These are phyloP conservation scores for Schizaphis graminum DNA, from an alignment of 2,888 invertebrate species.

Conservation along the genomic window DNA sequence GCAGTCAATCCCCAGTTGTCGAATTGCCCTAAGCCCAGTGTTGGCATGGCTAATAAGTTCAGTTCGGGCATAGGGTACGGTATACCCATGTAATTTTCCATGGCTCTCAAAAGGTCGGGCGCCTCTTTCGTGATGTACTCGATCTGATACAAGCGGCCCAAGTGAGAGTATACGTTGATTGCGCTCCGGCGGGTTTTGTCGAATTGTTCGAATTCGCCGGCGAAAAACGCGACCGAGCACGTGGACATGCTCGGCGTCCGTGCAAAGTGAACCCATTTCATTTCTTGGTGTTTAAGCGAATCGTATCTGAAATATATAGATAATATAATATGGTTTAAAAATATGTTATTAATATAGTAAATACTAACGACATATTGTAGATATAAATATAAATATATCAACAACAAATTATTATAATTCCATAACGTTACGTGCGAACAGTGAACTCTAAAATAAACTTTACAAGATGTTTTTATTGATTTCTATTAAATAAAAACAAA, in stretches of 20 bases:
- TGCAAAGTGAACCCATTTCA: constrained; percentile 50
- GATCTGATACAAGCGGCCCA: constrained; percentile 70
- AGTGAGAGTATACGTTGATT: constrained; percentile 67
- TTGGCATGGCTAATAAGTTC: constrained; percentile 84
- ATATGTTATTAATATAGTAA: not conserved
- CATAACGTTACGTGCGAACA: not conserved
- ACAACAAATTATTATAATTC: not conserved
- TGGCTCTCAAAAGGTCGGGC: constrained; percentile 74
- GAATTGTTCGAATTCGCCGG: constrained; percentile 79
- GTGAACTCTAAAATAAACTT: not conserved
- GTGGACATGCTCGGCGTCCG: constrained; percentile 68
- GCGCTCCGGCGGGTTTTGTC: constrained; percentile 58
- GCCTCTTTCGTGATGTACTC: constrained; percentile 75
- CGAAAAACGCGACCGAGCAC: constrained; percentile 86
- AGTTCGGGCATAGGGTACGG: constrained; percentile 76
- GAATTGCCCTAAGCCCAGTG: constrained; percentile 84
- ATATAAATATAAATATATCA: not conserved
- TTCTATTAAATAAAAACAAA: not conserved
- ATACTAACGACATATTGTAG: not conserved
- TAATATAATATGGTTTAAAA: not conserved
- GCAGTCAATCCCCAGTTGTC: constrained; percentile 82
- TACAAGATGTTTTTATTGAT: not conserved
- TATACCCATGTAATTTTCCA: constrained; percentile 76
- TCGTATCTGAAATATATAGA: not conserved
- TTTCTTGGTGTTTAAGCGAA: not conserved